Conservation (phyloP, 2,797 vertebrate species). For the Sebastes nivosus region DNA sequence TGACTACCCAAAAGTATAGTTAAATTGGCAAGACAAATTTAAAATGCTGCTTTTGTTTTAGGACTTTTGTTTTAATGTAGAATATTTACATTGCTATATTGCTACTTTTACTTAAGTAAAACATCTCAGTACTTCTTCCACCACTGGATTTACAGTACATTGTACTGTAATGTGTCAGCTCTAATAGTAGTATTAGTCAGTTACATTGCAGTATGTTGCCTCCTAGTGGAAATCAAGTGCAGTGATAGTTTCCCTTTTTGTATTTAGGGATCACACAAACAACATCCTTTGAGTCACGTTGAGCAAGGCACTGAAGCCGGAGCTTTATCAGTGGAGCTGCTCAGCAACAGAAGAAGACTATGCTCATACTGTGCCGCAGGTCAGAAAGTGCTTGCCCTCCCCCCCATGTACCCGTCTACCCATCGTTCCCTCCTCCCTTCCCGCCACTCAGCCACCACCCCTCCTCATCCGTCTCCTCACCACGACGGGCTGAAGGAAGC, state of each 20-base stretch:
- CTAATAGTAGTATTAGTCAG: too few species aligned
- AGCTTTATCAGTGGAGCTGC: not conserved
- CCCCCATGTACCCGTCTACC: not conserved
- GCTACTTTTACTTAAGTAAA: too few species aligned
- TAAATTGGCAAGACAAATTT: too few species aligned
- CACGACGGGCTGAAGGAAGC: slow-evolving; percentile 95
- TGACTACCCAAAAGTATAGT: too few species aligned
- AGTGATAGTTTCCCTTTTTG: not conserved
- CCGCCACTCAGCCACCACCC: not conserved
- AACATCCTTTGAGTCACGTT: not conserved
- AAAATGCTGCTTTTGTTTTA: too few species aligned
- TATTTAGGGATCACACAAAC: not conserved
- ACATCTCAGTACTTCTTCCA: too few species aligned
- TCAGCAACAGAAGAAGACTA: not conserved
- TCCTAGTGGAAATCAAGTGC: not conserved
- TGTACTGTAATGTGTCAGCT: too few species aligned
- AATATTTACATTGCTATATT: too few species aligned
- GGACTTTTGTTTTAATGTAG: too few species aligned
- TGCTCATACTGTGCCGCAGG: not conserved
- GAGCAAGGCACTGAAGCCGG: not conserved
- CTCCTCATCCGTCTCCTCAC: slow-evolving; percentile 71
- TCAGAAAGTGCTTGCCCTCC: not conserved
- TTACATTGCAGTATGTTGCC: not conserved
- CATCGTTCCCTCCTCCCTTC: too few species aligned
- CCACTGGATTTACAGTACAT: too few species aligned